phyloP scores from a whole-genome alignment of 2,888 invertebrate species.

The Caenorhabditis sp. region DNA sequence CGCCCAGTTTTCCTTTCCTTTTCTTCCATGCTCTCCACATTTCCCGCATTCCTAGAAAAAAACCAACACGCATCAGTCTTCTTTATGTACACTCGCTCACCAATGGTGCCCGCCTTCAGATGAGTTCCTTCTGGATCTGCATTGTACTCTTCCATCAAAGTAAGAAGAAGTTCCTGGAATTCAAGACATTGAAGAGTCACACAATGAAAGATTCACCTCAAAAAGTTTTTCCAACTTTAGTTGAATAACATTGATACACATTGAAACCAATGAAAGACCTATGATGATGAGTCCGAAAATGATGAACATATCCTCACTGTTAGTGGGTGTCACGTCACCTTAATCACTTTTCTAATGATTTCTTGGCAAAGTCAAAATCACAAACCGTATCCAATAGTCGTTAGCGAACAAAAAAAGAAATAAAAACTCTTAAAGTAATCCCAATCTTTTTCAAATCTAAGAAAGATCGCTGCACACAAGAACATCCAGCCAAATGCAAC shows the following conservation, averaged over 20 bases:
- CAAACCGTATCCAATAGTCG: conserved; percentile 78
- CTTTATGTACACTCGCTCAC: conserved; percentile 51
- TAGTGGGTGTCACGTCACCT: conserved; percentile 79
- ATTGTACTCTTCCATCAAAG: conserved; percentile 77
- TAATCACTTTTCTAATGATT: too few species aligned
- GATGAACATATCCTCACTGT: conserved; percentile 77
- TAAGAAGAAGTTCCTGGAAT: conserved; percentile 75
- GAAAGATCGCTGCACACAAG: conserved; percentile 78
- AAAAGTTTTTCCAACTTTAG: conserved; percentile 69
- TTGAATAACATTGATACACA: conserved; percentile 76
- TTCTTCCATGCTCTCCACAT: conserved; percentile 77
- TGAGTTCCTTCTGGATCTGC: conserved; percentile 67
- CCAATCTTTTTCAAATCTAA: conserved; percentile 78
- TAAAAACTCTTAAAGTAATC: conserved; percentile 79
- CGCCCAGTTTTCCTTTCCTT: conserved; percentile 60
- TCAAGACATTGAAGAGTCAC: not conserved
- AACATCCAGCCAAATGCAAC: conserved; percentile 79
- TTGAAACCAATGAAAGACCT: conserved; percentile 76
- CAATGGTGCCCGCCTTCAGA: conserved; percentile 66
- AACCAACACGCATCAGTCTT: conserved; percentile 22
- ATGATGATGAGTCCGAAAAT: conserved; percentile 78
- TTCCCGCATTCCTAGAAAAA: conserved; percentile 73
- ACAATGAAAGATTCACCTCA: conserved; percentile 47
- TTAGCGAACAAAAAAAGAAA: conserved; percentile 78
- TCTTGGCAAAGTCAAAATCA: conserved; percentile 13